Evolutionary conservation across 2,888 invertebrate species (phyloP).

Genomic region (Lutraria lutraria): DNA sequence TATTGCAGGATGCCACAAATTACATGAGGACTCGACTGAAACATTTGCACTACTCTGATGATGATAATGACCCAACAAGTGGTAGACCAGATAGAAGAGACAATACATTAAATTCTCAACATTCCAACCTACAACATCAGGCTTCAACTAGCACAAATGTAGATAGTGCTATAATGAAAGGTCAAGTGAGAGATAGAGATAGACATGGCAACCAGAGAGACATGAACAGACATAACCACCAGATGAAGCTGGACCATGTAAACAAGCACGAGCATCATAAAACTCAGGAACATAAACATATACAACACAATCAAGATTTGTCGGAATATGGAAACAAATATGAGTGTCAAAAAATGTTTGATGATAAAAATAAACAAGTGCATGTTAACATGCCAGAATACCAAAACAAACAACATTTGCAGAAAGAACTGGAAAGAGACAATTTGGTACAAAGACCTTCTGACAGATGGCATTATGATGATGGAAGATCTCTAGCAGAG

Average conservation of each 20-base stretch:
- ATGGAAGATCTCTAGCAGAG: neutral
- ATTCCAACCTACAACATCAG: neutral
- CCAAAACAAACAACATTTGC: neutral
- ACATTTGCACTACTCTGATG: constrained; percentile 44
- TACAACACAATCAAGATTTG: neutral
- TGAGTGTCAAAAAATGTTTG: neutral
- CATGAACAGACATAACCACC: neutral
- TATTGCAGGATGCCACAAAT: constrained; percentile 58
- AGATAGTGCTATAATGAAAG: constrained; percentile 10
- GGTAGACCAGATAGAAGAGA: neutral
- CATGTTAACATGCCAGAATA: neutral
- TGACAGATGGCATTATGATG: constrained; percentile 11
- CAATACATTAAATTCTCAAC: neutral
- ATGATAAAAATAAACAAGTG: neutral
- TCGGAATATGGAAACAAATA: neutral
- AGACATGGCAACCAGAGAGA: constrained; percentile 17
- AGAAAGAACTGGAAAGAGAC: neutral
- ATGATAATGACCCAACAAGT: constrained; percentile 23
- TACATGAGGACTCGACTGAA: constrained; percentile 61
- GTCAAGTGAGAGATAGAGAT: constrained; percentile 27
- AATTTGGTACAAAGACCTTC: neutral
- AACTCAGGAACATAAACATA: neutral
- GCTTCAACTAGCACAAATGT: constrained; percentile 15
- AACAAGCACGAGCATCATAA: neutral
- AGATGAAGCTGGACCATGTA: neutral